phyloP scores from a whole-genome alignment of 1,140 invertebrate genomes.

The Plectus sambesii region DNA sequence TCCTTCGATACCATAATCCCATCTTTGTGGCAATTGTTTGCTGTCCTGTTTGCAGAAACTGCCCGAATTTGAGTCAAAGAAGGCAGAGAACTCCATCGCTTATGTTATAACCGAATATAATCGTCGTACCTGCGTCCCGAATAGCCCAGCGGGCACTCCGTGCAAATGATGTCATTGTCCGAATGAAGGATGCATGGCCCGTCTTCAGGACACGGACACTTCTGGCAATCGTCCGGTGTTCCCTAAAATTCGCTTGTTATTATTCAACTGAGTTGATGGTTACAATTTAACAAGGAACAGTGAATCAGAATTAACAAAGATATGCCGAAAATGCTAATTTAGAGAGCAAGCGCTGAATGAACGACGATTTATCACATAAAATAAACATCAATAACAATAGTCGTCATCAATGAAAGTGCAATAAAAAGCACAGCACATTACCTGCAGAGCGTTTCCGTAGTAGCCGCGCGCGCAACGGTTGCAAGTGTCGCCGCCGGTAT shows the following conservation, averaged over 20 bases:
- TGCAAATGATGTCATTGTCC: slow-evolving; percentile 69
- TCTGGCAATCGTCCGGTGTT: slow-evolving; percentile 70
- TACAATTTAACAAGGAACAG: no score
- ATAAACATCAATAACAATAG: no score
- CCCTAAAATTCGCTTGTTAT: slow-evolving; percentile 70
- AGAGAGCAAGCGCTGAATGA: no score
- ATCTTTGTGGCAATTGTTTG: no score
- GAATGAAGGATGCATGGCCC: slow-evolving; percentile 79
- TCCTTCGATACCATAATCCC: no score
- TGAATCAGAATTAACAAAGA: no score
- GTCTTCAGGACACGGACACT: slow-evolving; percentile 82
- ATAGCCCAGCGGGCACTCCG: slow-evolving; percentile 83
- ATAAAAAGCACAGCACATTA: no score
- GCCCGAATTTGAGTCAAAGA: not conserved
- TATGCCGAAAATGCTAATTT: no score
- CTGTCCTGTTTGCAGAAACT: no score
- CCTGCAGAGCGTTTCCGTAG: slow-evolving; percentile 79
- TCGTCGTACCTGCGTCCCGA: slow-evolving; percentile 56
- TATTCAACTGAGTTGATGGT: no score
- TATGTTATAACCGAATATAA: not conserved
- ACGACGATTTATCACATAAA: no score
- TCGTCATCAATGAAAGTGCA: no score
- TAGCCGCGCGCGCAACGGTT: slow-evolving; percentile 80
- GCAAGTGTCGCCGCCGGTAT: slow-evolving; percentile 86
- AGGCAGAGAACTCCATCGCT: not conserved